phyloP scores from a whole-genome alignment of 2,888 invertebrate species.

The Alcis repandata region DNA sequence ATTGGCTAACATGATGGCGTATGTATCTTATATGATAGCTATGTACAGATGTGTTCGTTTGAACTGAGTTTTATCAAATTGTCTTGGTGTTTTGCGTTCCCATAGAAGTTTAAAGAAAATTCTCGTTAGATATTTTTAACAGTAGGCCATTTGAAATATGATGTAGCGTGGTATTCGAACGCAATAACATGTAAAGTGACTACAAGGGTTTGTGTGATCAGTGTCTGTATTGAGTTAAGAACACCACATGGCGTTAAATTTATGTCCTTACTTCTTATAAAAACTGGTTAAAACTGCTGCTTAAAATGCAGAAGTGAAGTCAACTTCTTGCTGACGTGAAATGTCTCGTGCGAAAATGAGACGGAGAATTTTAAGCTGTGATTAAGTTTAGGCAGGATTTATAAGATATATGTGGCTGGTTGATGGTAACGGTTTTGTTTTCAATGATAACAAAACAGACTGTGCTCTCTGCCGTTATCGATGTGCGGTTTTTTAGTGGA shows the following conservation, averaged over 20 bases:
- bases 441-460: no score
- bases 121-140: slow-evolving; percentile 62
- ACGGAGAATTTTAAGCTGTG: no score
- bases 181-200: slow-evolving; percentile 75
- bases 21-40: slow-evolving; percentile 51
- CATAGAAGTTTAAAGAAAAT: slow-evolving; percentile 64
- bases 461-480: not conserved
- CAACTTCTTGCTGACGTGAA: no score
- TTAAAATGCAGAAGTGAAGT: no score
- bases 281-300: no score
- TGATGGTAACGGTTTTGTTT: not conserved
- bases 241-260: not conserved
- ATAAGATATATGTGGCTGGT: no score
- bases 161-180: slow-evolving; percentile 80
- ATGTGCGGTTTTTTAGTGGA: not conserved
- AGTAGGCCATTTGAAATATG: slow-evolving; percentile 79
- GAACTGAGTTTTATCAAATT: slow-evolving; percentile 57
- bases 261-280: no score
- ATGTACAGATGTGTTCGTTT: slow-evolving; percentile 55
- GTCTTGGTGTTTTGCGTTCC: slow-evolving; percentile 69
- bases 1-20: slow-evolving; percentile 53
- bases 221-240: not conserved
- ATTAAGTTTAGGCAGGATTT: no score
- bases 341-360: no score
- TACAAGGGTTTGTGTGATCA: slow-evolving; percentile 60